Evolutionary conservation across 2,888 invertebrate species (phyloP).

Genomic region (Thysanoteuthis rhombus): DNA sequence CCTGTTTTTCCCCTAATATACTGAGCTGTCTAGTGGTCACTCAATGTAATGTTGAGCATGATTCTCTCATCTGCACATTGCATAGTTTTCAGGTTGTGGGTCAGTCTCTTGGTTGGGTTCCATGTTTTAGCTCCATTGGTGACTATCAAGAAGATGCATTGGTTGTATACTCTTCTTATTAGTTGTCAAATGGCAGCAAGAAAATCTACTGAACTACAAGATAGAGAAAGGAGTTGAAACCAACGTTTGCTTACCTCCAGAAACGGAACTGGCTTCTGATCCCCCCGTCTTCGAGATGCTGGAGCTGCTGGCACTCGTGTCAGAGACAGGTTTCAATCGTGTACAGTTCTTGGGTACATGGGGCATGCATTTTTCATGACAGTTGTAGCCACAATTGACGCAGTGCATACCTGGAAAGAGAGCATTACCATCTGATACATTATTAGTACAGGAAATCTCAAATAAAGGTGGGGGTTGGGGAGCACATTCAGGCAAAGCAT

Average conservation of each 20-base stretch:
- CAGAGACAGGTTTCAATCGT: conserved; percentile 60
- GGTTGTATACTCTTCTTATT: too few relatives aligned
- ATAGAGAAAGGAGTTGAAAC: background rate
- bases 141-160: too few relatives aligned
- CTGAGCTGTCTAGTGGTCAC: too few relatives aligned
- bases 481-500: background rate
- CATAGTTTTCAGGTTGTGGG: too few relatives aligned
- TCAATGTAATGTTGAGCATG: too few relatives aligned
- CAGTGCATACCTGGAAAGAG: conserved; percentile 75
- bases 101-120: too few relatives aligned
- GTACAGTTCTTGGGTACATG: conserved; percentile 78
- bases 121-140: too few relatives aligned
- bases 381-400: conserved; percentile 92
- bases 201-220: background rate
- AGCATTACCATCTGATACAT: conserved; percentile 29
- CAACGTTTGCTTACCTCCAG: conserved; percentile 39
- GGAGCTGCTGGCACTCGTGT: conserved; percentile 52
- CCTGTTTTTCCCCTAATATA: too few relatives aligned
- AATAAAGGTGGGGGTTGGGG: background rate
- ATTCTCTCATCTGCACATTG: too few relatives aligned
- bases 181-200: too few relatives aligned
- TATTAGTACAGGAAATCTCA: conserved; percentile 17
- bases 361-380: conserved; percentile 93
- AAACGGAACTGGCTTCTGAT: conserved; percentile 41
- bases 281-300: conserved; percentile 54